Base-by-base conservation (phyloP, 2,888 invertebrate species). In the Drosophila kambysellisi region DNA sequence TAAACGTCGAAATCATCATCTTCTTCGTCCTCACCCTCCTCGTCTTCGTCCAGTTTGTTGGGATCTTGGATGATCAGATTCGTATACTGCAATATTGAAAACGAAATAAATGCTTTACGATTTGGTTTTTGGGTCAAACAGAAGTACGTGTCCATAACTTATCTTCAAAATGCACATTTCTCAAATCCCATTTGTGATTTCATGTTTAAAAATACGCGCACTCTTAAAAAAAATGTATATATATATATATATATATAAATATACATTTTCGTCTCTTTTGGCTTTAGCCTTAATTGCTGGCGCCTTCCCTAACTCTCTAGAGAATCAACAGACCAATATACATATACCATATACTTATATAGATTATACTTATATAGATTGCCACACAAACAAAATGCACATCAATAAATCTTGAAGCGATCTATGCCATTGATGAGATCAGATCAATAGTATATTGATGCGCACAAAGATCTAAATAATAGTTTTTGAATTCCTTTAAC, bases 11-110 rank as follows among this genome's bases (percentile, higher is more conserved):
- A 53, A 5, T 59, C 64, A 0, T 60, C 83, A 17, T 88, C 81
- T 2, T 73, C 70, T 0, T 71, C 64, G 0, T 53, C 59, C 4
- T 70, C 72, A 1, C 51, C 76, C 9, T 76, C 54, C 20, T 66
- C 77, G 60, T 54, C 74, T 51, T 88, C 84, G 37, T 78, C 79
- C 65, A 71, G 59, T 32, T 82, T 79, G 63, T 56, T 84, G 37
- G 90, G 81, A 82, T 90, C 88, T 57, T 92, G 91, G 58, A 91
- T 91, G 67, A 92, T 76, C 35, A 83, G 70, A 73, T 90, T 89
- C 39, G 77, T 79, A 70, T 91, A 91, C 92, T 92, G 81, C 65
- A 85, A 78, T 62, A 53, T 60, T 53, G 62, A 74, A 65, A 73
- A 41, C 48, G 43, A 43, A 64, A 70, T 46, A 39, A 52, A 35